Conservation (phyloP, 2,113 vertebrate species). For the Herpailurus yagouaroundi region DNA sequence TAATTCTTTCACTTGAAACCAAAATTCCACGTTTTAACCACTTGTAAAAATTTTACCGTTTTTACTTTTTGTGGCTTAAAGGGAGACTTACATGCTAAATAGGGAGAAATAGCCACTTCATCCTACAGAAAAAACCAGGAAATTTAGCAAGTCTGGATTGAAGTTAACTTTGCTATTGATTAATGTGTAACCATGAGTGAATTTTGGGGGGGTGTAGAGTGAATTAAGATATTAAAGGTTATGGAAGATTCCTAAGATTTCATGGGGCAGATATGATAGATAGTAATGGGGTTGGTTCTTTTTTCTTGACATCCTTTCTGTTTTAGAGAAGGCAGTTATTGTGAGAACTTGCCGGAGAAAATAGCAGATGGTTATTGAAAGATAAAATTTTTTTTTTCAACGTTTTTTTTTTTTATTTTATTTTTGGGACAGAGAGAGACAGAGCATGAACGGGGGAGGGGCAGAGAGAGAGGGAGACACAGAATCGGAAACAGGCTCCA, state of each 20-base stretch:
- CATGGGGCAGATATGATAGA: neutral
- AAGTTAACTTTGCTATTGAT: neutral
- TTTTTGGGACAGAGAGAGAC: too few relatives aligned
- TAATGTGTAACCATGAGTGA: neutral
- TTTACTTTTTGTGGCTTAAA: neutral
- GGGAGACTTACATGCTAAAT: neutral
- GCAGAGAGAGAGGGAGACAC: too few relatives aligned
- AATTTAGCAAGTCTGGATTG: constrained; percentile 10
- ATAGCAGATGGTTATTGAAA: constrained; percentile 1
- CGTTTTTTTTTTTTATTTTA: too few relatives aligned
- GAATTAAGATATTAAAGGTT: constrained; percentile 3
- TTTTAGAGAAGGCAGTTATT: constrained; percentile 28
- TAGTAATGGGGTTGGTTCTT: neutral
- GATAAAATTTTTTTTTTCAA: neutral
- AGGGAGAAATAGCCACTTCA: neutral
- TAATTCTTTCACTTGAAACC: constrained; percentile 38
- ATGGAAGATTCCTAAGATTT: neutral
- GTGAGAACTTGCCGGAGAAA: constrained; percentile 44
- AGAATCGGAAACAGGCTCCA: too few relatives aligned
- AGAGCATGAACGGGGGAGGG: too few relatives aligned
- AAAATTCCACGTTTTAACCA: constrained; percentile 7
- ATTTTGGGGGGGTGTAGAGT: neutral
- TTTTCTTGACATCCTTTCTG: neutral
- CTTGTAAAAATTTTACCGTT: neutral
- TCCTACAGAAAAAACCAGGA: neutral